These are phyloP conservation scores for Nicator chloris DNA, from an alignment of 2,113 vertebrate genomes.

Conservation along the genomic window DNA sequence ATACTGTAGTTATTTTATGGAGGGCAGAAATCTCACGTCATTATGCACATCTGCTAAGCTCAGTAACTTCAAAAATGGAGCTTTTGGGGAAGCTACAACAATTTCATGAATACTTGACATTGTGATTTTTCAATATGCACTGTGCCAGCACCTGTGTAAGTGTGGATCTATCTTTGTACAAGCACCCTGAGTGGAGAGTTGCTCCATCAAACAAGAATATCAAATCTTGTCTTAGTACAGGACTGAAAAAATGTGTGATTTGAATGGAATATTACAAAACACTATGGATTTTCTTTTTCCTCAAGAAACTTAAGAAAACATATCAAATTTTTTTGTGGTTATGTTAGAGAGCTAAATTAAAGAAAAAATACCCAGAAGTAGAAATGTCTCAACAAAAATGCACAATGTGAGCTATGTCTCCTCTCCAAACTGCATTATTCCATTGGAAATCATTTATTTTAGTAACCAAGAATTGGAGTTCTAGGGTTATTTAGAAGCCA, in stretches of 20 bases:
- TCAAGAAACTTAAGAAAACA: not conserved
- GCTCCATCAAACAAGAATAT: not conserved
- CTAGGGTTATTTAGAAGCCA: constrained; percentile 7
- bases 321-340: not conserved
- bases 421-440: not conserved
- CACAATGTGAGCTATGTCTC: not conserved
- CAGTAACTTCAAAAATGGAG: not conserved
- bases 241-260: not conserved
- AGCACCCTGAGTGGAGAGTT: not conserved
- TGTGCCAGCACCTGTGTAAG: not conserved
- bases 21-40: not conserved
- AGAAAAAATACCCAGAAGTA: not conserved
- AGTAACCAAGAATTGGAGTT: constrained; percentile 6
- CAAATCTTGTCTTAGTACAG: not conserved
- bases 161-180: not conserved
- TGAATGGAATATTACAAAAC: not conserved
- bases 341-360: not conserved
- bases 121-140: not conserved
- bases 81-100: not conserved
- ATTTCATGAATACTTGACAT: not conserved
- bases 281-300: not conserved
- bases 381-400: constrained; percentile 5
- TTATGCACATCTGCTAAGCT: not conserved
- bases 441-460: not conserved
- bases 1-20: not conserved